Evolutionary conservation across 2,113 vertebrate species (phyloP).

Genomic region (Gambusia affinis): DNA sequence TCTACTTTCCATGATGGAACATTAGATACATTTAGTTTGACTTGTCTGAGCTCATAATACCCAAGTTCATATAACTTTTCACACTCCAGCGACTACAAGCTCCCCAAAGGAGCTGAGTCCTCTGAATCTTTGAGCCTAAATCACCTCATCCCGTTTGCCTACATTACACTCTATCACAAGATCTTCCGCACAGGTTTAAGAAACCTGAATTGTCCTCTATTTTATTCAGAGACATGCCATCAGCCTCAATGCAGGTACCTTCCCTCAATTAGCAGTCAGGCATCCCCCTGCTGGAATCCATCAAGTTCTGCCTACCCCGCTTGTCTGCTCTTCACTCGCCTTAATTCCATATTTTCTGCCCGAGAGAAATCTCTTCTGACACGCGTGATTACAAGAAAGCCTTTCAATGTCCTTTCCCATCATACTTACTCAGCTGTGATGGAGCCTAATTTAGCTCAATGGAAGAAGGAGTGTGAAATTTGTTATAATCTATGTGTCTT

Average conservation of each 20-base stretch:
- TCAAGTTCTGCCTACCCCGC: slow-evolving; percentile 60
- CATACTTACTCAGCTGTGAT: slow-evolving; percentile 74
- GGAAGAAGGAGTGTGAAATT: slow-evolving; percentile 56
- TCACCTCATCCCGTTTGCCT: slow-evolving; percentile 67
- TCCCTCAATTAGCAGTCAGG: slow-evolving; percentile 75
- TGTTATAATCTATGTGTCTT: slow-evolving; percentile 50
- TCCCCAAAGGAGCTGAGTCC: slow-evolving; percentile 44
- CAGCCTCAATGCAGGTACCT: slow-evolving; percentile 59
- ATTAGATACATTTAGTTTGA: slow-evolving; percentile 42
- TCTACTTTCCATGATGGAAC: slow-evolving; percentile 35
- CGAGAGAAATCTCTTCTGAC: slow-evolving; percentile 65
- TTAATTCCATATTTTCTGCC: slow-evolving; percentile 67
- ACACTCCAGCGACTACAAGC: slow-evolving; percentile 37
- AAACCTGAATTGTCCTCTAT: slow-evolving; percentile 56
- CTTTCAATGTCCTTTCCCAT: slow-evolving; percentile 71
- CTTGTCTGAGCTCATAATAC: slow-evolving; percentile 50
- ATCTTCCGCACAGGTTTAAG: slow-evolving; percentile 54
- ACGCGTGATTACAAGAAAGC: slow-evolving; percentile 71
- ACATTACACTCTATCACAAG: slow-evolving; percentile 65
- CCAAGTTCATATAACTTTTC: slow-evolving; percentile 53
- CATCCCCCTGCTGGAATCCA: slow-evolving; percentile 70
- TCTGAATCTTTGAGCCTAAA: slow-evolving; percentile 58
- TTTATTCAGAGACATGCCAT: slow-evolving; percentile 38
- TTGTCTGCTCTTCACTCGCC: slow-evolving; percentile 62
- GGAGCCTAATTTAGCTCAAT: slow-evolving; percentile 63